Evolutionary conservation across 2,888 invertebrate genomes (phyloP), one percentile per base, ranked within the genome.

Genomic region (Cordilura impudica): DNA sequence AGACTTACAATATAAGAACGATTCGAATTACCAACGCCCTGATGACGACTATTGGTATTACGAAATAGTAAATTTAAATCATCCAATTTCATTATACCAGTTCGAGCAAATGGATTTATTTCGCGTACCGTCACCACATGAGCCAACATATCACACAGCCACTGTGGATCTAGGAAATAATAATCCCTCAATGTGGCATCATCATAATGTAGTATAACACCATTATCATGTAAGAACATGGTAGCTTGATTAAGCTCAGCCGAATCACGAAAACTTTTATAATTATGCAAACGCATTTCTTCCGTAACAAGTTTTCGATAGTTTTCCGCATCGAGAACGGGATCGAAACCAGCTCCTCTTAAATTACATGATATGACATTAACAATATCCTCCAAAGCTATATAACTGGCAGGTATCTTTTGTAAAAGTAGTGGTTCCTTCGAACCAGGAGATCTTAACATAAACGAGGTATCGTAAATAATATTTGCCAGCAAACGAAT

Each of bases 141-240:
- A 0, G 99, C 98, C 43, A 99, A 89, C 93, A 98, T 96, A 89
- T 99, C 99, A 90, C 98, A 99, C 47, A 99, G 92, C 99, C 99
- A 99, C 89, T 99, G 99, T 0, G 99, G 98, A 89, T 98, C 96
- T 51, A 99, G 91, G 90, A 99, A 99, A 90, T 98, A 98, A 60
- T 98, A 92, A 90, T 99, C 98, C 86, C 97, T 95, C 2, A 98
- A 91, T 0, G 97, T 96, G 0, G 97, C 97, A 88, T 98, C 98
- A 84, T 98, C 97, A 85, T 97, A 98, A 89, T 98, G 97, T 1
- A 98, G 91, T 7, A 99, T 91, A 1, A 99, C 97, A 35, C 97
- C 99, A 89, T 99, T 99, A 86, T 99, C 99, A 87, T 99, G 99
- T 1, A 99, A 92, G 90, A 99, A 99, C 88, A 97, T 93, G 0